Percentiles rank a stretch among this genome's conserved stretches.
Evolutionary conservation across 2,113 vertebrate species (phyloP).

Genomic region (Meles meles): DNA sequence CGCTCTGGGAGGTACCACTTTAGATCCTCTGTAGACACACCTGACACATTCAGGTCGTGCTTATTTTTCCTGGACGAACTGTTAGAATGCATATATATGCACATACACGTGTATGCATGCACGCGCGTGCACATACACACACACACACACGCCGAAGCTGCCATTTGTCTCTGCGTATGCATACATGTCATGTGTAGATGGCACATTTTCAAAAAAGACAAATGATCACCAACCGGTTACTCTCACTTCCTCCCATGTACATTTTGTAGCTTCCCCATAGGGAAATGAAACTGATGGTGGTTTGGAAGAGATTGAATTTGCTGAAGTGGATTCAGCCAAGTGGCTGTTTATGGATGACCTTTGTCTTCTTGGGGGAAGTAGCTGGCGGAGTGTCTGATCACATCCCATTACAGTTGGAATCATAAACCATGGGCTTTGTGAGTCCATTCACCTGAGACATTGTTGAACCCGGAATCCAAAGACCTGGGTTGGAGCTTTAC

Average conservation of each 20-base stretch:
- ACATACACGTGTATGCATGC: too few relatives aligned
- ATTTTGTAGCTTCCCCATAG: slow-evolving; percentile 66
- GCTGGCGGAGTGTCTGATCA: not conserved
- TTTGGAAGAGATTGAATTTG: slow-evolving; percentile 48
- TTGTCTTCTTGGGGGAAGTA: slow-evolving; percentile 22
- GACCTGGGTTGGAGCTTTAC: not conserved
- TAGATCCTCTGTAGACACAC: not conserved
- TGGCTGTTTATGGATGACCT: slow-evolving; percentile 59
- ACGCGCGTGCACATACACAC: not conserved
- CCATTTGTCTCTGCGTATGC: not conserved
- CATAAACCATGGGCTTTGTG: not conserved
- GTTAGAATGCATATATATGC: not conserved
- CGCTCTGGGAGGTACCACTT: not conserved
- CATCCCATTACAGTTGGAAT: not conserved
- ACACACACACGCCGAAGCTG: not conserved
- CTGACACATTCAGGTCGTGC: not conserved
- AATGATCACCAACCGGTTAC: slow-evolving; percentile 35
- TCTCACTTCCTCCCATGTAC: slow-evolving; percentile 71
- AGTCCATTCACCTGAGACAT: not conserved
- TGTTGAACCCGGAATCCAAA: not conserved
- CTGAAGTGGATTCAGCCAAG: slow-evolving; percentile 61
- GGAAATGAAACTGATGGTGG: slow-evolving; percentile 64
- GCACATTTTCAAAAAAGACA: slow-evolving; percentile 41
- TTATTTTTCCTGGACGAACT: slow-evolving; percentile 25
- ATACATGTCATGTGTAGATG: not conserved